Evolutionary conservation across 1,140 invertebrate species (phyloP).

Genomic region (Hylaeus volcanicus): DNA sequence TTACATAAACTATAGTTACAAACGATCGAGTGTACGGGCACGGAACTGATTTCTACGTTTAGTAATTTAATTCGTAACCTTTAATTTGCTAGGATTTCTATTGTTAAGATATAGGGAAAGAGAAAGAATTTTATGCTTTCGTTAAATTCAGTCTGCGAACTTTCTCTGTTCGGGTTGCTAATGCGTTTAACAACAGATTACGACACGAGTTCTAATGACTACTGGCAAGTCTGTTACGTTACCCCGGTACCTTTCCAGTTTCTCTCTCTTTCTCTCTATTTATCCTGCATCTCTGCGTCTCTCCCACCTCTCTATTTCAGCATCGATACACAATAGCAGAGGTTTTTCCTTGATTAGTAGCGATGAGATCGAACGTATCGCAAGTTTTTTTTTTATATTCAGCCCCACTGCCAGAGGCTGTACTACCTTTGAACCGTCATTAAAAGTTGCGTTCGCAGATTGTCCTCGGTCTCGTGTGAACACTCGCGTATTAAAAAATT

Average conservation of each 20-base stretch:
- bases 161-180: conserved; percentile 47
- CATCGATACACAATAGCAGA: conserved; percentile 13
- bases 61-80: too few species aligned
- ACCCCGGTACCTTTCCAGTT: conserved; percentile 29
- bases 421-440: too few species aligned
- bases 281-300: neutral
- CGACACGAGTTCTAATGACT: conserved; percentile 58
- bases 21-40: too few species aligned
- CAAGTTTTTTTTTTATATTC: neutral
- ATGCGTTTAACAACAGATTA: conserved; percentile 55
- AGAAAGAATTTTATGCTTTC: conserved; percentile 26
- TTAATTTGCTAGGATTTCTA: too few species aligned
- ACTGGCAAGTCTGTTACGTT: conserved; percentile 45
- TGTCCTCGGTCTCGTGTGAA: too few species aligned
- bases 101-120: neutral
- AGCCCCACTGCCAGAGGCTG: too few species aligned
- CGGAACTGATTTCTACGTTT: too few species aligned
- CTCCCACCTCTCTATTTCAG: neutral
- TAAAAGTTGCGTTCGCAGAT: too few species aligned
- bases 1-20: too few species aligned
- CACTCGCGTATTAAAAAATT: too few species aligned
- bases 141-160: conserved; percentile 46
- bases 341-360: conserved; percentile 26
- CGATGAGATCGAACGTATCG: neutral
- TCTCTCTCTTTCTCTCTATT: neutral